These are phyloP conservation scores for Callipepla californica DNA, from an alignment of 2,113 vertebrate species.

Conservation along the genomic window DNA sequence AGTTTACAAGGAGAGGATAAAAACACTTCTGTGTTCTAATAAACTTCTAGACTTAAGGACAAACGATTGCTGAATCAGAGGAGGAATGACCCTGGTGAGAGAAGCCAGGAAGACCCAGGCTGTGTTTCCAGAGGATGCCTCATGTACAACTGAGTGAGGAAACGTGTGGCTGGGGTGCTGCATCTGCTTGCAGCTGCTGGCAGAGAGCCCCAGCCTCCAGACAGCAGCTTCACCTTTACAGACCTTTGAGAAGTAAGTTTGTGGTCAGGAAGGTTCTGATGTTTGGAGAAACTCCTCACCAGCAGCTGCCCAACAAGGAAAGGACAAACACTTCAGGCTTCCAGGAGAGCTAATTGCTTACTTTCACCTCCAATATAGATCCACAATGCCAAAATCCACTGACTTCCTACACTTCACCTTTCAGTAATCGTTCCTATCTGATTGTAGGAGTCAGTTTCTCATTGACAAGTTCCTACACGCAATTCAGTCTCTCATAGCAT, in stretches of 20 bases:
- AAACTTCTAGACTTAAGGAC: background rate
- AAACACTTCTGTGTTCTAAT: background rate
- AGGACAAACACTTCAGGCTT: background rate
- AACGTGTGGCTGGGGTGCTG: background rate
- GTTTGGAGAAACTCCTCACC: background rate
- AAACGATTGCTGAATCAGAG: background rate
- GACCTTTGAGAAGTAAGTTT: background rate
- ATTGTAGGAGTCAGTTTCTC: background rate
- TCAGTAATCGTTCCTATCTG: background rate
- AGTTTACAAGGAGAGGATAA: background rate
- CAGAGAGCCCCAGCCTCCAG: background rate
- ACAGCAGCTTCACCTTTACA: background rate
- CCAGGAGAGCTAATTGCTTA: background rate
- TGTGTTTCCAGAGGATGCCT: background rate
- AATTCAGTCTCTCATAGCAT: background rate
- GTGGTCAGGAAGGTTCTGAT: accelerated
- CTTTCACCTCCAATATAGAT: background rate
- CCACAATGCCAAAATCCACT: background rate
- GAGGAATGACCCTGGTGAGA: background rate
- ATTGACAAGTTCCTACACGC: background rate
- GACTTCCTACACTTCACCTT: background rate
- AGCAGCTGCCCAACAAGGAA: accelerated
- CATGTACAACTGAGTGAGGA: background rate
- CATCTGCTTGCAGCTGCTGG: background rate
- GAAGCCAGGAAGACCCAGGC: background rate